These are phyloP conservation scores for Physocephala rufipes DNA, from an alignment of 2,888 invertebrate genomes.

Conservation along the genomic window DNA sequence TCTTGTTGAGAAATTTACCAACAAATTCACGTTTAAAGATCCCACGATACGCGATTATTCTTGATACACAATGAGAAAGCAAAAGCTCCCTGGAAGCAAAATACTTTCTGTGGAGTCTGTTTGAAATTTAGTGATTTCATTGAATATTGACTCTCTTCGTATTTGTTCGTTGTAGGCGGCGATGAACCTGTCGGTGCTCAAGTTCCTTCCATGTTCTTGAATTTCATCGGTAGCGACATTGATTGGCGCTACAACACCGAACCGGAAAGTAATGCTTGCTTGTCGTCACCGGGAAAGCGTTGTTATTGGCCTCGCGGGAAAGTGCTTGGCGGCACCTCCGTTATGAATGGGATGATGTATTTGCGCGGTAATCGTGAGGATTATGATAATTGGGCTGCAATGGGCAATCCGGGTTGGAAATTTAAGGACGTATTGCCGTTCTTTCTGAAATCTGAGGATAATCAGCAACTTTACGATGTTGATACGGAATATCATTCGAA, in stretches of 20 bases:
- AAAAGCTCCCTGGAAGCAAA: too few species aligned
- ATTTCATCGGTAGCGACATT: slow-evolving; percentile 85
- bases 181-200: slow-evolving; percentile 90
- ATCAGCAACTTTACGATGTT: slow-evolving; percentile 75
- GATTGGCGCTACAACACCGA: slow-evolving; percentile 90
- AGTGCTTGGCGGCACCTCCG: slow-evolving; percentile 90
- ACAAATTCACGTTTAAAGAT: too few species aligned
- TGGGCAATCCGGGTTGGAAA: slow-evolving; percentile 89
- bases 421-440: slow-evolving; percentile 90
- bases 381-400: slow-evolving; percentile 86
- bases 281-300: slow-evolving; percentile 72
- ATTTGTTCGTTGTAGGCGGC: slow-evolving; percentile 68
- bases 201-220: slow-evolving; percentile 89
- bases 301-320: slow-evolving; percentile 90
- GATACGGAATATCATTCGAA: slow-evolving; percentile 80
- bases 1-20: too few species aligned
- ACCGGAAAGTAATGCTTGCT: slow-evolving; percentile 80
- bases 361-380: slow-evolving; percentile 88
- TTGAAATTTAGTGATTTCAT: too few species aligned
- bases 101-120: too few species aligned
- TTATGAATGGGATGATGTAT: slow-evolving; percentile 97
- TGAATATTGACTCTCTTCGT: too few species aligned
- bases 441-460: slow-evolving; percentile 86
- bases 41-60: too few species aligned
- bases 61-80: too few species aligned